Evolutionary conservation across 2,113 vertebrate genomes (phyloP).

Genomic region (Chascanopsetta lugubris): DNA sequence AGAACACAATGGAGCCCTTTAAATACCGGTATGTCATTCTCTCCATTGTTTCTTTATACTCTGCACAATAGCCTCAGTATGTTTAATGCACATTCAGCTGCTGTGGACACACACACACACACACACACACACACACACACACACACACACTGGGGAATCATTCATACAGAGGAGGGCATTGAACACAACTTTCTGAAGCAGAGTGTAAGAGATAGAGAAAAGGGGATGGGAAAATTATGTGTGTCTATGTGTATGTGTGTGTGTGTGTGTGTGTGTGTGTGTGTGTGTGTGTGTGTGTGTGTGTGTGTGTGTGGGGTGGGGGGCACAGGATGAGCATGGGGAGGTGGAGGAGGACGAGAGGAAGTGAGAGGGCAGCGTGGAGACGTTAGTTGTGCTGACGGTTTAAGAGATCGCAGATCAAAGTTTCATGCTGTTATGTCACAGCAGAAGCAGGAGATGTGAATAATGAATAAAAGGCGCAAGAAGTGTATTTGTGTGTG

Average conservation of each 20-base stretch:
- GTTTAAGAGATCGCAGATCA: conserved; percentile 74
- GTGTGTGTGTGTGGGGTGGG: conserved; percentile 30
- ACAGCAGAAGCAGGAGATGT: conserved; percentile 61
- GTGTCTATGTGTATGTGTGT: too few species aligned
- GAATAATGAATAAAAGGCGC: conserved; percentile 68
- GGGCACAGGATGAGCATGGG: conserved; percentile 1
- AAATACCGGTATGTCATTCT: not conserved
- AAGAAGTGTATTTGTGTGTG: conserved; percentile 29
- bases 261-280: conserved; percentile 34
- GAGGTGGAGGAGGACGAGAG: conserved; percentile 11
- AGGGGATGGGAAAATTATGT: conserved; percentile 48
- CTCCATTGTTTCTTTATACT: not conserved
- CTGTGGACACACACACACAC: conserved; percentile 8
- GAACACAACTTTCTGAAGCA: not conserved
- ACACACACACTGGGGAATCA: conserved; percentile 36
- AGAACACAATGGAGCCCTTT: not conserved
- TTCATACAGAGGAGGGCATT: conserved; percentile 27
- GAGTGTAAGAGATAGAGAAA: conserved; percentile 28
- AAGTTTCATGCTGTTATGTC: conserved; percentile 79
- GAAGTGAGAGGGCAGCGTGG: conserved; percentile 2
- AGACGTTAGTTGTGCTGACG: conserved; percentile 72
- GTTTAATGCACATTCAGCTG: conserved; percentile 1
- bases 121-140: conserved; percentile 16
- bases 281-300: conserved; percentile 28
- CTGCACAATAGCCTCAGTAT: conserved; percentile 18